Base-by-base conservation (phyloP, 2,888 invertebrate species). In the Caenorhabditis sinica region DNA sequence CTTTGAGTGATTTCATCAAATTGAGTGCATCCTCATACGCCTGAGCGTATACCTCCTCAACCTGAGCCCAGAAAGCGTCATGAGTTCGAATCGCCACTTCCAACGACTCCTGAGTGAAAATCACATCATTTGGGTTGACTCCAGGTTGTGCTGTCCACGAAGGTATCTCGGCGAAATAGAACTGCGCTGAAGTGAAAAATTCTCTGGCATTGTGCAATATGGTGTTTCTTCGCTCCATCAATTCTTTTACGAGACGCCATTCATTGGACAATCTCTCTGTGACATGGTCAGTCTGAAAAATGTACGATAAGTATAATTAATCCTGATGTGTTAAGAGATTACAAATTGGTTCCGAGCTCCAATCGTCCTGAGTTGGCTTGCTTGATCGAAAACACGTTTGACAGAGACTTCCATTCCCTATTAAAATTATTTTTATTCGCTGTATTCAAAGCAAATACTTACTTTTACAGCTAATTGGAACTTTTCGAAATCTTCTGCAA, bases 141-240 rank as follows among this genome's bases (percentile, higher is more conserved):
- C 90, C 91, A 3, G 90, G 88, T 11, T 87, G 83, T 15, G 76
- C 74, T 2, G 86, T 82, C 91, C 90, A 91, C 15, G 66, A 25
- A 23, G 86, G 74, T 36, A 85, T 76, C 51, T 88, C 87, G 17
- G 86, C 77, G 17, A 90, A 86, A 76, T 90, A 91, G 76, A 88
- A 79, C 53, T 85, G 82, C 0, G 85, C 65, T 13, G 82, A 79
- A 9, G 43, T 45, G 68, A 82, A 85, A 28, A 82, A 85, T 9
- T 66, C 20, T 53, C 28, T 20, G 0, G 85, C 85, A 45, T 69
- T 71, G 8, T 53, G 51, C 40, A 85, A 45, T 25, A 85, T 60
- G 0, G 65, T 53, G 13, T 11, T 28, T 20, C 85, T 45, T 3
- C 63, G 49, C 23, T 69, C 51, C 15, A 79, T 83, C 9, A 76